Percentiles rank a stretch among this genome's conserved stretches.
These are phyloP conservation scores for Tapirus terrestris DNA, from an alignment of 2,113 vertebrate genomes.

Conservation along the genomic window DNA sequence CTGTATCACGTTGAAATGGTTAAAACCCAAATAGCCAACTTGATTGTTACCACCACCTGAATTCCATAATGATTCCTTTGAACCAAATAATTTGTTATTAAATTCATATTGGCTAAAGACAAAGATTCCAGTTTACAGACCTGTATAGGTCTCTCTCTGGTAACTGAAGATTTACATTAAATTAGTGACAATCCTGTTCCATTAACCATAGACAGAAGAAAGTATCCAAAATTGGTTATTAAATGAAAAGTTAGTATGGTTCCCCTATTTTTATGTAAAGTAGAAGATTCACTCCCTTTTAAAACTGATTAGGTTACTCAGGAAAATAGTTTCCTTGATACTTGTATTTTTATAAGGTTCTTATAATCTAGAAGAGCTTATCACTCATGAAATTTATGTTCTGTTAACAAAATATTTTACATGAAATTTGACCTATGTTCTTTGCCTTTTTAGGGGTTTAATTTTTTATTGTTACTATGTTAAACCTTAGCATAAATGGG, in stretches of 20 bases:
- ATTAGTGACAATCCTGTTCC: neutral
- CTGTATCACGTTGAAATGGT: slow-evolving; percentile 65
- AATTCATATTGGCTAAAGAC: slow-evolving; percentile 7
- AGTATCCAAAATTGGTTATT: slow-evolving; percentile 10
- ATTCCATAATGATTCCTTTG: slow-evolving; percentile 53
- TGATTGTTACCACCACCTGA: slow-evolving; percentile 16
- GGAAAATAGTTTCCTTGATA: slow-evolving; percentile 16
- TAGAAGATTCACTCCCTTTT: neutral
- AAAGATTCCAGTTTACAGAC: slow-evolving; percentile 39
- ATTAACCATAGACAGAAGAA: slow-evolving; percentile 17
- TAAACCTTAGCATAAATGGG: slow-evolving; percentile 29
- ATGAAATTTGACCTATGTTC: slow-evolving; percentile 42
- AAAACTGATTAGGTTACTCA: neutral
- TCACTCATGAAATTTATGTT: neutral
- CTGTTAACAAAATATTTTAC: slow-evolving; percentile 59
- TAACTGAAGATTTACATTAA: slow-evolving; percentile 44
- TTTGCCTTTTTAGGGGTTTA: slow-evolving; percentile 18
- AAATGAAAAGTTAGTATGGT: slow-evolving; percentile 9
- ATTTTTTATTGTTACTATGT: slow-evolving; percentile 9
- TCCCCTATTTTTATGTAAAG: slow-evolving; percentile 22
- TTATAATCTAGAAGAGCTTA: neutral
- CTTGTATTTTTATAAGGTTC: slow-evolving; percentile 8
- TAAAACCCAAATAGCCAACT: slow-evolving; percentile 10
- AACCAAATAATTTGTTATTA: slow-evolving; percentile 47
- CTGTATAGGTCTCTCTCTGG: neutral